A percentile compares a stretch with the other conserved stretches of the same genome.
phyloP scores from a whole-genome alignment of 2,797 vertebrate genomes.

The Notoglanidium macrostoma region DNA sequence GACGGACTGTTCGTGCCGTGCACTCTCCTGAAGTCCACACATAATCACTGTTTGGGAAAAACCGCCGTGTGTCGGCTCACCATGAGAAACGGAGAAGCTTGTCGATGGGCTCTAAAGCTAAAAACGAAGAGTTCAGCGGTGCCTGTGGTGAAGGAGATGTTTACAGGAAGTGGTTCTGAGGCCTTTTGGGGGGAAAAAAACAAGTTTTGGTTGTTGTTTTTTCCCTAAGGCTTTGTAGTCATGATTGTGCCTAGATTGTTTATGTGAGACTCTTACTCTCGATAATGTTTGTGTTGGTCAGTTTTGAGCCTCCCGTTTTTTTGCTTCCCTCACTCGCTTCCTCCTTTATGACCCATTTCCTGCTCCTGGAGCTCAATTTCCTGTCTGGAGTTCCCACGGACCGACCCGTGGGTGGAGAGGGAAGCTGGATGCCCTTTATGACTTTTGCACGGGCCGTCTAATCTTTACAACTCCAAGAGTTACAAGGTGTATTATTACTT shows the following conservation, averaged over 20 bases:
- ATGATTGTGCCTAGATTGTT: conserved; percentile 29
- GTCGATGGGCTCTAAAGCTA: conserved; percentile 20
- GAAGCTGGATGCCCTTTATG: background rate
- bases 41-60: conserved; percentile 32
- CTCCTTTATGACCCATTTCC: conserved; percentile 58
- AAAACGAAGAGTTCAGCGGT: conserved; percentile 6
- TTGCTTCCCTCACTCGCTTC: conserved; percentile 54
- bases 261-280: conserved; percentile 32
- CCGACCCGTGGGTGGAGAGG: conserved; percentile 26
- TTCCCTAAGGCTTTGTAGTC: conserved; percentile 18
- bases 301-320: conserved; percentile 38
- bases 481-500: background rate
- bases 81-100: conserved; percentile 36
- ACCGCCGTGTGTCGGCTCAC: conserved; percentile 12
- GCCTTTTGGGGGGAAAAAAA: background rate
- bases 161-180: conserved; percentile 43
- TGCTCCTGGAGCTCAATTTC: conserved; percentile 48
- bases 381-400: conserved; percentile 55
- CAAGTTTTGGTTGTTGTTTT: background rate
- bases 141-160: conserved; percentile 39
- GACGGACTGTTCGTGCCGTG: background rate
- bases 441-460: conserved; percentile 19
- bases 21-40: conserved; percentile 7
- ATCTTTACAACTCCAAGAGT: conserved; percentile 9
- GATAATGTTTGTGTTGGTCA: conserved; percentile 49